Base-by-base conservation (phyloP, 2,797 vertebrate genomes). In the Microhierax caerulescens region DNA sequence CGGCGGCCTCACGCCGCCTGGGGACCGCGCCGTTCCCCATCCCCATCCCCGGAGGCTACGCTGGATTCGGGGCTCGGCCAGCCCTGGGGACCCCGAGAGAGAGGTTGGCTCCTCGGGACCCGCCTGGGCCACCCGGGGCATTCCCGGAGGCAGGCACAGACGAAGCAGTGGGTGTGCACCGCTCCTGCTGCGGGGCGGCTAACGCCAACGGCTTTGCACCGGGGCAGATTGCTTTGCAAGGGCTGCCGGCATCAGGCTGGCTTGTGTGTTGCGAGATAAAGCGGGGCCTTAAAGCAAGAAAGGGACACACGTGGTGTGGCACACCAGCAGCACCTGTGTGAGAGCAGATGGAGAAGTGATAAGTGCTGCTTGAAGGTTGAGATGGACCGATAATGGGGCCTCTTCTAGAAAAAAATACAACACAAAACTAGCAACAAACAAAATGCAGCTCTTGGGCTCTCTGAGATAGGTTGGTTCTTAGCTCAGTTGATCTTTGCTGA, bases 171-270 rank as follows among this genome's bases (percentile, higher is more conserved):
- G 5, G 22, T 11, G 85, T 90, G 79, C 79, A 72, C 59, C 34
- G 6, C 21, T 64, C 28, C 45, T 12, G 72, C 54, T 65, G 1
- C 1, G 19, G 39, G 0, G 6, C 4, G 37, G n/a, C 22, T n/a
- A 30, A 30, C 37, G 70, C 16, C 68, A 4, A 0, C 18, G 2
- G 34, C 76, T 37, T 37, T 2, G 60, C 23, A 2, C 17, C 0
- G 41, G 13, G 65, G n/a, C n/a, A n/a, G n/a, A n/a, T 39, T 34
- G 61, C 39, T 56, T 32, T 76, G 34, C 67, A 73, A 73, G 86
- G 23, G 59, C 67, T 91, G 67, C 50, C 34, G 70, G 48, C 72
- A 48, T 1, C 43, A 17, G 51, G 4, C 11, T 50, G 78, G n/a
- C 21, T 74, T 18, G 11, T 9, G 54, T 60, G 36, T 3, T 3